phyloP scores from a whole-genome alignment of 2,797 vertebrate genomes.

The Fistularia commersonii region DNA sequence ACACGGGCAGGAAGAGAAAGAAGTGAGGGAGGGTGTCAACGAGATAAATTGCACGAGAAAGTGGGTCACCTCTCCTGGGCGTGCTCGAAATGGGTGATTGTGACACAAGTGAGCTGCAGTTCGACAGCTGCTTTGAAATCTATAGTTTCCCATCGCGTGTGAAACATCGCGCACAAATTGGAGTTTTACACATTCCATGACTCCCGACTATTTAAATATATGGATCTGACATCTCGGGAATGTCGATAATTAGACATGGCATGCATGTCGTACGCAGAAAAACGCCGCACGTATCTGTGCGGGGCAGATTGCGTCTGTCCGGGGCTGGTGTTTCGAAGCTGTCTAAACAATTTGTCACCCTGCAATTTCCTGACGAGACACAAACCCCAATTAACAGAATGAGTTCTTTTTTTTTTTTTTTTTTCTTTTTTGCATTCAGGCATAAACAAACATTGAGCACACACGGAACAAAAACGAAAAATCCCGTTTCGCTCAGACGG shows the following conservation, averaged over 20 bases:
- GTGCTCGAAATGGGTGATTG: constrained; percentile 38
- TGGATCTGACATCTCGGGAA: no score
- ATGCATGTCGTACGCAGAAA: constrained; percentile 1
- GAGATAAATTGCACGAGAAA: constrained; percentile 48
- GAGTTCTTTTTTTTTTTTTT: constrained; percentile 28
- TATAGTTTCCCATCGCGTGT: constrained; percentile 4
- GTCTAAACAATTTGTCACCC: constrained; percentile 33
- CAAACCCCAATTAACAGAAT: constrained; percentile 42
- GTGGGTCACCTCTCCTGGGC: constrained; percentile 55
- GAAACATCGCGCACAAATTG: no score
- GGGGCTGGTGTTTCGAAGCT: constrained; percentile 16
- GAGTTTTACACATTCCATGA: neutral
- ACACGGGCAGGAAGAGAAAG: constrained; percentile 42
- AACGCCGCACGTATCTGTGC: neutral
- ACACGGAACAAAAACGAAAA: constrained; percentile 9
- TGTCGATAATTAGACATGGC: constrained; percentile 12
- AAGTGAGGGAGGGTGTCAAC: constrained; percentile 40
- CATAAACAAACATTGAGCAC: constrained; percentile 31
- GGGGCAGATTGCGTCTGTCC: neutral
- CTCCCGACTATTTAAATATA: no score
- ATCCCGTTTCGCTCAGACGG: constrained; percentile 9
- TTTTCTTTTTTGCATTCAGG: constrained; percentile 19
- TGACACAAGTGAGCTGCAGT: constrained; percentile 30
- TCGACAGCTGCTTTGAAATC: constrained; percentile 31
- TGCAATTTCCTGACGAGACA: constrained; percentile 50